phyloP scores from a whole-genome alignment of 1,140 invertebrate genomes.

The Drosophila lini region DNA sequence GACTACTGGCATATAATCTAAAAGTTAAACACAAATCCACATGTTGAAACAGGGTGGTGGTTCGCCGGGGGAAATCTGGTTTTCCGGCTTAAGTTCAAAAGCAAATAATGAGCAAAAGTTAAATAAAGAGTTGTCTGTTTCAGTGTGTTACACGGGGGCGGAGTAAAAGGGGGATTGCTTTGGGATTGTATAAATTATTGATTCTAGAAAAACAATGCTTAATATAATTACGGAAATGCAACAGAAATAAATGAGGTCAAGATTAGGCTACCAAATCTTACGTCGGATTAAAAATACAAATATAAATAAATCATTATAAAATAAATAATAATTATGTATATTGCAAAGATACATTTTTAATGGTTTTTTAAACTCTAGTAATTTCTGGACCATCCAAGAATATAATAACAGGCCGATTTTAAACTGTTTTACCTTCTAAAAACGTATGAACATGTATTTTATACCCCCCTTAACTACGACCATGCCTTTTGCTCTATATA shows the following conservation, averaged over 20 bases:
- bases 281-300: no score
- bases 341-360: not conserved
- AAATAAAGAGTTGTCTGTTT: slow-evolving; percentile 52
- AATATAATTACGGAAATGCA: not conserved
- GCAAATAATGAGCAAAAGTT: slow-evolving; percentile 56
- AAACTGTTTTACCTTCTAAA: not conserved
- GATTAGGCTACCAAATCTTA: no score
- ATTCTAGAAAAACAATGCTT: not conserved
- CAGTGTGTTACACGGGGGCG: slow-evolving; percentile 17
- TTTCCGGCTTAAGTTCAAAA: slow-evolving; percentile 63
- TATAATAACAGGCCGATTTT: no score
- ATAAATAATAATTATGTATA: no score
- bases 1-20: slow-evolving; percentile 58
- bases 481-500: not conserved
- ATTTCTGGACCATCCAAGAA: not conserved
- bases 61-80: slow-evolving; percentile 63
- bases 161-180: not conserved
- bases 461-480: not conserved
- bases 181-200: not conserved
- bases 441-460: not conserved
- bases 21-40: slow-evolving; percentile 67
- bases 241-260: not conserved
- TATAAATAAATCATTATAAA: no score
- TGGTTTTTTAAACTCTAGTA: not conserved
- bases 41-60: slow-evolving; percentile 8